Evolutionary conservation across 2,113 vertebrate species (phyloP).

Genomic region (Loxodonta africana): DNA sequence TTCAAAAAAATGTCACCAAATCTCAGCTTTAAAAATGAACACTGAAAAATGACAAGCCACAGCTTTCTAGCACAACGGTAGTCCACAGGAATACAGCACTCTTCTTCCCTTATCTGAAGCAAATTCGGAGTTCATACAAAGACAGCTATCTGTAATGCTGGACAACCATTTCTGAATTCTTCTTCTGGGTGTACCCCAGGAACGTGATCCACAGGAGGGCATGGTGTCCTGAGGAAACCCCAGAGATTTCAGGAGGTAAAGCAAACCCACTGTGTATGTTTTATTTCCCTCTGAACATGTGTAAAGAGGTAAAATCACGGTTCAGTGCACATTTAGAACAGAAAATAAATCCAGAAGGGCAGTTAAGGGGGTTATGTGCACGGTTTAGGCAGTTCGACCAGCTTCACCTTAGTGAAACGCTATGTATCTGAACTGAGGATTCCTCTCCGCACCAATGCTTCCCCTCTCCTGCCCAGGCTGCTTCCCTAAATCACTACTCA

Average conservation of each 20-base stretch:
- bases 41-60: neutral
- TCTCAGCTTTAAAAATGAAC: neutral
- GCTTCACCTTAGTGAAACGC: neutral
- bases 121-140: constrained; percentile 40
- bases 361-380: neutral
- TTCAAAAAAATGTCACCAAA: constrained; percentile 42
- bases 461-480: neutral
- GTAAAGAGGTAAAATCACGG: neutral
- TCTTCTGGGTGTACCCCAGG: neutral
- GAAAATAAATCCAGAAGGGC: neutral
- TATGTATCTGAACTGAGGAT: neutral
- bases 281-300: neutral
- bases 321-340: neutral
- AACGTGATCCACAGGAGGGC: neutral
- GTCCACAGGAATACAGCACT: neutral
- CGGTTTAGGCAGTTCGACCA: too few species aligned
- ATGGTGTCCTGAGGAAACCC: neutral
- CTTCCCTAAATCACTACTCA: neutral
- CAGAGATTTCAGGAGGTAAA: neutral
- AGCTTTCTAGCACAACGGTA: neutral
- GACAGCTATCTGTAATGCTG: neutral
- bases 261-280: neutral
- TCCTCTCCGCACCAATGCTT: neutral
- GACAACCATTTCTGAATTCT: constrained; percentile 3
- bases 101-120: constrained; percentile 1